Conservation (phyloP, 2,888 invertebrate genomes). For the Antheraea assamensis region DNA sequence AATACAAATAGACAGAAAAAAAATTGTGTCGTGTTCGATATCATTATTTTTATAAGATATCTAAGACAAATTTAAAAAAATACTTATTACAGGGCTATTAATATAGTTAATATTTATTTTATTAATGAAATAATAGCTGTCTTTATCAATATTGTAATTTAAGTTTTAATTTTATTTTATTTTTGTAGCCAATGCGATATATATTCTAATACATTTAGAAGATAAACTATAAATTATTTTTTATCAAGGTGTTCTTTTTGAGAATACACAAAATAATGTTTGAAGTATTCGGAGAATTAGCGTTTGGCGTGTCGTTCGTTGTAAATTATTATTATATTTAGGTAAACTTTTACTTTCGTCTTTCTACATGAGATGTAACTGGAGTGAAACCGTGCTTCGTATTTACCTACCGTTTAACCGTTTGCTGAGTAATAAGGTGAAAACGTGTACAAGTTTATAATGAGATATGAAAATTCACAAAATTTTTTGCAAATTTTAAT, state of each 20-base stretch:
- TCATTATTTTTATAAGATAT: too few species aligned
- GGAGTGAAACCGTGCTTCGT: background rate
- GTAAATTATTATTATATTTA: slow-evolving; percentile 14
- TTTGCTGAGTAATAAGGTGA: background rate
- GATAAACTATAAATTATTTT: background rate
- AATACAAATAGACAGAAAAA: too few species aligned
- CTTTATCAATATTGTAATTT: too few species aligned
- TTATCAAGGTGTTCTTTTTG: background rate
- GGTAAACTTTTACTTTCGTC: slow-evolving; percentile 25
- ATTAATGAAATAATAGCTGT: too few species aligned
- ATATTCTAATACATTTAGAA: too few species aligned
- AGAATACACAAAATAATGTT: background rate
- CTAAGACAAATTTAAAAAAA: too few species aligned
- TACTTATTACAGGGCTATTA: too few species aligned
- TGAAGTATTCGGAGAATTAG: slow-evolving; percentile 5
- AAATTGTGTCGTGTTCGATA: too few species aligned
- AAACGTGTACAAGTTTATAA: background rate
- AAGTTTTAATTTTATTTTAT: background rate
- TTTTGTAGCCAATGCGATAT: background rate
- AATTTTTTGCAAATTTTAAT: background rate
- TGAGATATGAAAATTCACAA: background rate
- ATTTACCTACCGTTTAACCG: background rate
- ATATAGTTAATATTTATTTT: too few species aligned
- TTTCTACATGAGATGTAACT: background rate
- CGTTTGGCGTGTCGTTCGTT: slow-evolving; percentile 8